A percentile compares a stretch with the other conserved stretches of the same genome.
These are phyloP conservation scores for Parapristionchus giblindavisi DNA, from an alignment of 2,888 invertebrate genomes.

Conservation along the genomic window DNA sequence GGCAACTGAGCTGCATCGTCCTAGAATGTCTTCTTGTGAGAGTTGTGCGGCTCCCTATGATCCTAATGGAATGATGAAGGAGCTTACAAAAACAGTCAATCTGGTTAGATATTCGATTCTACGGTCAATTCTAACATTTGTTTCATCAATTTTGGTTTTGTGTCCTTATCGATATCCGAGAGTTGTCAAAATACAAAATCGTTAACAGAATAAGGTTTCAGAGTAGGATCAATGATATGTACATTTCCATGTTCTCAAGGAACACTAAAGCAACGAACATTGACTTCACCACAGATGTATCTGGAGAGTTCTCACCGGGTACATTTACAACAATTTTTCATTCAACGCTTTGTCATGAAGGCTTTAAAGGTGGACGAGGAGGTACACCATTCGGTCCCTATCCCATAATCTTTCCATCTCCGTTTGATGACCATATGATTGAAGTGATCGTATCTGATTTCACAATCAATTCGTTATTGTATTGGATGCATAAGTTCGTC, in stretches of 20 bases:
- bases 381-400: constrained; percentile 65
- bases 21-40: no score
- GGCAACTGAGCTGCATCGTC: no score
- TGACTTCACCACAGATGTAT: constrained; percentile 62
- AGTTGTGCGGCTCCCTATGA: no score
- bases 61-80: constrained; percentile 51
- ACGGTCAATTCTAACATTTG: neutral
- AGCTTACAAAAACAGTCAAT: constrained; percentile 51
- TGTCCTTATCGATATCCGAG: no score
- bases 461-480: constrained; percentile 65
- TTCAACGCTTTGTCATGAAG: neutral
- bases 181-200: no score
- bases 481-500: constrained; percentile 51
- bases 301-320: constrained; percentile 52
- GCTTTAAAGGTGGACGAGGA: neutral
- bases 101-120: constrained; percentile 36
- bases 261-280: constrained; percentile 61
- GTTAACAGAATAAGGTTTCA: no score
- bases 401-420: constrained; percentile 61
- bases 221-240: constrained; percentile 60
- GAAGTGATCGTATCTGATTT: constrained; percentile 63
- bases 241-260: constrained; percentile 59
- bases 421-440: constrained; percentile 58
- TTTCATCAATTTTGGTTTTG: no score
- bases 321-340: neutral